Base-by-base conservation (phyloP, 2,888 invertebrate genomes). In the Omphaloscelis lunosa region DNA sequence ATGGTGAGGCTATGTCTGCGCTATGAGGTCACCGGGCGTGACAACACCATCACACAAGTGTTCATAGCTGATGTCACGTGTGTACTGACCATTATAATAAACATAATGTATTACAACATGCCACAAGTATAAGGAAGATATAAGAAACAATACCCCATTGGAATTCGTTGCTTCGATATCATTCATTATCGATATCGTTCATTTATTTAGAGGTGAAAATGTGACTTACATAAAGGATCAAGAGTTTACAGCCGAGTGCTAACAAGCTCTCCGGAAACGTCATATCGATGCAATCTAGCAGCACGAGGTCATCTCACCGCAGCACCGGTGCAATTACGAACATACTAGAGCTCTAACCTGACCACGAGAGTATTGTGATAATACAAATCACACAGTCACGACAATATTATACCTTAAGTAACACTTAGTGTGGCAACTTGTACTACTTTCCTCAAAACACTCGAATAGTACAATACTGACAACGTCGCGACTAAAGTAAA, bases 241-340 rank as follows among this genome's bases (percentile, higher is more conserved):
- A 85, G 81, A 93, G 82, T 88, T 89, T 90, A 79, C 90, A 88
- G 77, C 89, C 89, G 72, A 92, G 86, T 84, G 87, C 87, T 79
- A 93, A 83, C 88, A 93, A 86, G 88, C 86, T 90, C 89, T 93
- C 93, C 87, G 93, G 91, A 91, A 92, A 87, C 90, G 90, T 89
- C 92, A 93, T 92, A 89, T 89, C 88, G 86, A 83, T 89, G 88
- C 85, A 89, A 89, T 88, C 87, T 88, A 80, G 84, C 82, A 88
- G 83, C 78, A 85, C 93, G 91, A 93, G 93, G 94, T 88, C 91
- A 89, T 82, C 87, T 86, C 89, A 91, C 93, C 92, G 89, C 92
- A 92, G 83, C 83, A 82, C 75, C 82, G 85, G 70, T 78, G 77
- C 75, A 79, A 82, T 77, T 86, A 85, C 79, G 83, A 71, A 84